phyloP scores from a whole-genome alignment of 2,888 invertebrate genomes.

The Lacanobia oleracea region DNA sequence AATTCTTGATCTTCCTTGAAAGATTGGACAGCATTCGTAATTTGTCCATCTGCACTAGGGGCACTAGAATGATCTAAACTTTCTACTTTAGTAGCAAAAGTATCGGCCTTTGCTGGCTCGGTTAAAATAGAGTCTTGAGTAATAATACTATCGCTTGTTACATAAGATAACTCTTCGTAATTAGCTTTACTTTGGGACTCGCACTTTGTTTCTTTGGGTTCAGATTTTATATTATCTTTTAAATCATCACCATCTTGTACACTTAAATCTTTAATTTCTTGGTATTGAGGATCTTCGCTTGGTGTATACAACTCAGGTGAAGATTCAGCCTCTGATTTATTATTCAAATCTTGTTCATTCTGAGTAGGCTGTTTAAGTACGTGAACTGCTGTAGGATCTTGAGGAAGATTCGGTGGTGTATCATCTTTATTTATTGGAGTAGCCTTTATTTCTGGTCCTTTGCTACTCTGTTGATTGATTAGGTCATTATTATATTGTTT shows the following conservation, averaged over 20 bases:
- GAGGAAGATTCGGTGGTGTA: not conserved
- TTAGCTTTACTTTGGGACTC: conserved; percentile 1
- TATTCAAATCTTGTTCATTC: conserved; percentile 65
- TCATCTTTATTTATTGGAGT: conserved; percentile 6
- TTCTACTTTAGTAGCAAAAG: conserved; percentile 7
- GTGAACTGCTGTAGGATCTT: conserved; percentile 11
- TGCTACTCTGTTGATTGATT: conserved; percentile 2
- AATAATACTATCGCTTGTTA: not conserved
- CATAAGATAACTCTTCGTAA: conserved; percentile 3
- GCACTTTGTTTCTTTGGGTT: not conserved
- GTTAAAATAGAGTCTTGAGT: not conserved
- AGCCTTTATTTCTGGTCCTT: conserved; percentile 5
- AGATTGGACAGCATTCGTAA: not conserved
- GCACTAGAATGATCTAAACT: conserved; percentile 6
- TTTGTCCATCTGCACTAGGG: conserved; percentile 12
- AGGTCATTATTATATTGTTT: conserved; percentile 65
- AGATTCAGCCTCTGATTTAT: conserved; percentile 72
- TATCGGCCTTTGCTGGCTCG: not conserved
- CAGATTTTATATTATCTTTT: conserved; percentile 11
- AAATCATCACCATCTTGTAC: not conserved
- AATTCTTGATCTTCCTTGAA: not conserved
- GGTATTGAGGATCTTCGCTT: conserved; percentile 16
- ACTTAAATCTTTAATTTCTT: conserved; percentile 4
- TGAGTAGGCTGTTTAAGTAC: conserved; percentile 56
- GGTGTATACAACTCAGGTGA: conserved; percentile 55